Percentiles rank a stretch among this genome's conserved stretches.
phyloP scores from a whole-genome alignment of 2,797 vertebrate species.

The Lacerta agilis region DNA sequence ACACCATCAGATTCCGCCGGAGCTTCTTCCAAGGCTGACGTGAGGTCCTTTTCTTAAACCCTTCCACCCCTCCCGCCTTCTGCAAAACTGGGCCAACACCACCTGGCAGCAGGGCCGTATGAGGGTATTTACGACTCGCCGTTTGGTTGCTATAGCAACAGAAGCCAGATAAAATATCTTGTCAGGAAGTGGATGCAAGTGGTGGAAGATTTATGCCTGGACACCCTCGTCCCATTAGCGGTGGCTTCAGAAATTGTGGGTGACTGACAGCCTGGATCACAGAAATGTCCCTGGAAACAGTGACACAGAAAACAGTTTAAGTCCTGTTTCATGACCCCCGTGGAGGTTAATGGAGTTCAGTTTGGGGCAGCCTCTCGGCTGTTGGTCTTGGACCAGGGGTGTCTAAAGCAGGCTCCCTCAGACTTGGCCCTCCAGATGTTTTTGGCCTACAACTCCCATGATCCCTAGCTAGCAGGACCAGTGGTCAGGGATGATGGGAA shows the following conservation, averaged over 20 bases:
- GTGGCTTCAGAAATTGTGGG: background rate
- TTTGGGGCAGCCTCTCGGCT: too few species aligned
- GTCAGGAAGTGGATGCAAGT: background rate
- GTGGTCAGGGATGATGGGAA: too few species aligned
- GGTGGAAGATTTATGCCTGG: background rate
- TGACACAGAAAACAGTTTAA: background rate
- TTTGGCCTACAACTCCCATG: too few species aligned
- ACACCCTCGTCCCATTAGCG: background rate
- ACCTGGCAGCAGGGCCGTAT: background rate
- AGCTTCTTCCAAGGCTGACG: background rate
- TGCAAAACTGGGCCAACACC: constrained; percentile 23
- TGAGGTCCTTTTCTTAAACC: background rate
- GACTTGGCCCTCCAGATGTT: too few species aligned
- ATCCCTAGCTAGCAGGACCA: too few species aligned
- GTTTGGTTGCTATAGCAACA: constrained; percentile 26
- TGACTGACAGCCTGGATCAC: background rate
- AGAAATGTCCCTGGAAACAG: background rate
- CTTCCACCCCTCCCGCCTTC: background rate
- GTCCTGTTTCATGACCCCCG: background rate
- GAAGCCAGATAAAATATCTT: constrained; percentile 33
- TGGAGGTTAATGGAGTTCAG: background rate
- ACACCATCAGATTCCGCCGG: background rate
- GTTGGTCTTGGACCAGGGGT: background rate
- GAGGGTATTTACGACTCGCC: constrained; percentile 17
- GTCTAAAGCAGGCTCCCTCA: too few species aligned